phyloP scores from a whole-genome alignment of 2,113 vertebrate species.

The Scartelaos histophorus region DNA sequence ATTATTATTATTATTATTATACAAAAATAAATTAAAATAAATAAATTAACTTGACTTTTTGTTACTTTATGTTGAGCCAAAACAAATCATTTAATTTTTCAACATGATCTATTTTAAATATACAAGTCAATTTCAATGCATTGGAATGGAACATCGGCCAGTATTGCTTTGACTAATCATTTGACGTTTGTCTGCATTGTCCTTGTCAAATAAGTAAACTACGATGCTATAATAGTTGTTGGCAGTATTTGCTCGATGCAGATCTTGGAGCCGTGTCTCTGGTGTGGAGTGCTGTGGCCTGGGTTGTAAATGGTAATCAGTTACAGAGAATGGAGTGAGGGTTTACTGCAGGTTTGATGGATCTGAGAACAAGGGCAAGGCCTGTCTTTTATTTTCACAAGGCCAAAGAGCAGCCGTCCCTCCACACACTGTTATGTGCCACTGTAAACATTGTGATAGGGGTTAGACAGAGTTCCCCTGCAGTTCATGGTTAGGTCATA shows the following conservation, averaged over 20 bases:
- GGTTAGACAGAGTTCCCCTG: slow-evolving; percentile 32
- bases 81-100: too few relatives aligned
- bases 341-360: slow-evolving; percentile 30
- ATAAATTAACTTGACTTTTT: too few relatives aligned
- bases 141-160: too few relatives aligned
- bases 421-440: background rate
- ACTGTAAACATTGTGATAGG: slow-evolving; percentile 45
- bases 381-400: slow-evolving; percentile 44
- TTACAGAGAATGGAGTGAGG: slow-evolving; percentile 34
- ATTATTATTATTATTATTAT: too few relatives aligned
- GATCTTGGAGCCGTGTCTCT: background rate
- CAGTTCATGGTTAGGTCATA: slow-evolving; percentile 46
- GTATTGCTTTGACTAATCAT: background rate
- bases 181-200: background rate
- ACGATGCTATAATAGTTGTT: background rate
- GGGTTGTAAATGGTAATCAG: slow-evolving; percentile 28
- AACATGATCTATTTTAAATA: too few relatives aligned
- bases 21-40: too few relatives aligned
- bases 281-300: slow-evolving; percentile 30
- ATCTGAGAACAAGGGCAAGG: slow-evolving; percentile 38
- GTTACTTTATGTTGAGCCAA: too few relatives aligned
- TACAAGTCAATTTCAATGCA: too few relatives aligned
- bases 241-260: background rate
- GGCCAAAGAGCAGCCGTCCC: slow-evolving; percentile 31
- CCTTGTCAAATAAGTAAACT: background rate